Percentiles rank a stretch among this genome's conserved stretches.
Conservation (phyloP, 2,888 invertebrate species). For the Drosophila acutilabella region DNA sequence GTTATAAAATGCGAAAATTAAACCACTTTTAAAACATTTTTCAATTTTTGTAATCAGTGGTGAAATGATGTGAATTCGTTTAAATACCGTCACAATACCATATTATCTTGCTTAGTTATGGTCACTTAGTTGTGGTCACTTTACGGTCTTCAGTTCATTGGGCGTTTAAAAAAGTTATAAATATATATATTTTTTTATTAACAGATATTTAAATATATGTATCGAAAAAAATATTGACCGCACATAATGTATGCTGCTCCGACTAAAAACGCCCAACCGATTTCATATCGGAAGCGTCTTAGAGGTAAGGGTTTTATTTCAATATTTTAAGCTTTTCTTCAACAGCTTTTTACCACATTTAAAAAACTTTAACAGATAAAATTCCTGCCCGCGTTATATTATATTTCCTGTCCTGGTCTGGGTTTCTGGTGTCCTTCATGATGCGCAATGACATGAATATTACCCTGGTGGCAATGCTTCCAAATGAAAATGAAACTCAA, state of each 20-base stretch:
- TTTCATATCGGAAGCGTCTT: conserved; percentile 16
- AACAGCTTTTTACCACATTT: too few relatives aligned
- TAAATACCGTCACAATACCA: too few relatives aligned
- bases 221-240: neutral
- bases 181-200: neutral
- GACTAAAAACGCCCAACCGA: conserved; percentile 11
- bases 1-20: too few relatives aligned
- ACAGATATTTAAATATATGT: conserved; percentile 17
- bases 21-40: too few relatives aligned
- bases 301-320: conserved; percentile 20
- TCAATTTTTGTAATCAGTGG: too few relatives aligned
- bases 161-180: neutral
- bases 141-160: too few relatives aligned
- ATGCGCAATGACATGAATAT: conserved; percentile 91
- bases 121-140: too few relatives aligned
- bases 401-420: conserved; percentile 90
- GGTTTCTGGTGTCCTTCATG: conserved; percentile 91
- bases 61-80: too few relatives aligned
- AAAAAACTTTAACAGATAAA: conserved; percentile 83
- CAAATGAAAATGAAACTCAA: conserved; percentile 45
- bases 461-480: conserved; percentile 89
- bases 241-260: conserved; percentile 36
- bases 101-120: too few relatives aligned
- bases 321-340: too few relatives aligned
- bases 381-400: conserved; percentile 89